Evolutionary conservation across 2,888 invertebrate genomes (phyloP).

Genomic region (Tuberolachnus salignus): DNA sequence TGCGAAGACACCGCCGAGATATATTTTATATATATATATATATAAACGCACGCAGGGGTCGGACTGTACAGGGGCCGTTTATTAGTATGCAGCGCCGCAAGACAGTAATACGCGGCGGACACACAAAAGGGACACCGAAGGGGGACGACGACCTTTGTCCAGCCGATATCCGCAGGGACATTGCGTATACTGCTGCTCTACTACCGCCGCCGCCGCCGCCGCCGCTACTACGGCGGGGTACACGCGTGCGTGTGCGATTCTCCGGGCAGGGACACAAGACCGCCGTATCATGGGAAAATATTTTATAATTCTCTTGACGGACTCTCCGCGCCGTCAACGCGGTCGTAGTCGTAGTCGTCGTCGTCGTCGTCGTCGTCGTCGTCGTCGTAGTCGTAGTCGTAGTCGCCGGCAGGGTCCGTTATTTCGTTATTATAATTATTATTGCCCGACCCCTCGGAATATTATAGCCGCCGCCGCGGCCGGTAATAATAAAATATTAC

Average conservation of each 20-base stretch:
- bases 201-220: too few relatives aligned
- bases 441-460: too few relatives aligned
- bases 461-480: too few relatives aligned
- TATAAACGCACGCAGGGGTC: background rate
- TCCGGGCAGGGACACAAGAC: constrained; percentile 47
- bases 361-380: too few relatives aligned
- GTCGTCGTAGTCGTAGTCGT: too few relatives aligned
- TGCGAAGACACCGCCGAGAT: constrained; percentile 33
- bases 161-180: constrained; percentile 54
- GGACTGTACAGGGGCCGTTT: background rate
- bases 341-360: background rate
- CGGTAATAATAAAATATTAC: too few relatives aligned
- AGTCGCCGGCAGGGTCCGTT: too few relatives aligned
- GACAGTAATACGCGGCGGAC: constrained; percentile 38
- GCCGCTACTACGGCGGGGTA: too few relatives aligned
- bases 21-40: background rate
- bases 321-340: background rate
- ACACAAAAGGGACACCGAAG: constrained; percentile 43
- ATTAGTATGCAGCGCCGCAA: constrained; percentile 22
- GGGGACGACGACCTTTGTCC: constrained; percentile 51
- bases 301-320: constrained; percentile 20
- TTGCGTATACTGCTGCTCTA: too few relatives aligned
- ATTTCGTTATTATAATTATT: too few relatives aligned
- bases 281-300: constrained; percentile 50
- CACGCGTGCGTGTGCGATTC: background rate